A percentile compares a stretch with the other conserved stretches of the same genome.
Conservation (phyloP, 2,888 invertebrate species). For the Campoplex capitator region DNA sequence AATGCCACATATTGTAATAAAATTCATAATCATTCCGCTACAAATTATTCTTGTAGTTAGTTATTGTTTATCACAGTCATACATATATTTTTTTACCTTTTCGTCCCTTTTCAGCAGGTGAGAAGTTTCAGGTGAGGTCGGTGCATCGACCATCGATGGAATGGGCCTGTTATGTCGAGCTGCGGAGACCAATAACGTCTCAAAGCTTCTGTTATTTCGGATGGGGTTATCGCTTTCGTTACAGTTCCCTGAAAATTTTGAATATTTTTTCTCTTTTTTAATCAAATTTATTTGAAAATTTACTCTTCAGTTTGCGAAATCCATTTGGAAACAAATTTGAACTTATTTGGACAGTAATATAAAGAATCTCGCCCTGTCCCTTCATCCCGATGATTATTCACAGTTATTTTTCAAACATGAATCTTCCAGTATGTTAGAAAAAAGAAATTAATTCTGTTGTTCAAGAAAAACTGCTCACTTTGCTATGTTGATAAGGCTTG, state of each 20-base stretch:
- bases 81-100: slow-evolving; percentile 12
- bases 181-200: slow-evolving; percentile 89
- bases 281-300: neutral
- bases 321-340: too few relatives aligned
- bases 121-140: slow-evolving; percentile 80
- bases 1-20: slow-evolving; percentile 70
- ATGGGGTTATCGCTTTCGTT: slow-evolving; percentile 90
- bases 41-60: neutral
- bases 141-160: slow-evolving; percentile 80
- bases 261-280: neutral
- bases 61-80: neutral
- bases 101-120: slow-evolving; percentile 73
- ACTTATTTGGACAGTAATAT: too few relatives aligned
- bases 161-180: slow-evolving; percentile 84
- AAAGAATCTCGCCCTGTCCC: too few relatives aligned
- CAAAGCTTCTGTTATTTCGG: slow-evolving; percentile 93
- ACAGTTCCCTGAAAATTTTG: slow-evolving; percentile 82
- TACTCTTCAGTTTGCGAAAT: neutral
- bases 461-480: slow-evolving; percentile 72
- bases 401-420: neutral
- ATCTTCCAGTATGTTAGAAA: neutral
- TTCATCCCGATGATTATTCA: neutral
- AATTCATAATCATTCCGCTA: slow-evolving; percentile 68
- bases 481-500: slow-evolving; percentile 81
- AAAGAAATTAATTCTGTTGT: neutral